Base-by-base conservation (phyloP, 2,888 invertebrate genomes). In the Cyclophora punctaria region DNA sequence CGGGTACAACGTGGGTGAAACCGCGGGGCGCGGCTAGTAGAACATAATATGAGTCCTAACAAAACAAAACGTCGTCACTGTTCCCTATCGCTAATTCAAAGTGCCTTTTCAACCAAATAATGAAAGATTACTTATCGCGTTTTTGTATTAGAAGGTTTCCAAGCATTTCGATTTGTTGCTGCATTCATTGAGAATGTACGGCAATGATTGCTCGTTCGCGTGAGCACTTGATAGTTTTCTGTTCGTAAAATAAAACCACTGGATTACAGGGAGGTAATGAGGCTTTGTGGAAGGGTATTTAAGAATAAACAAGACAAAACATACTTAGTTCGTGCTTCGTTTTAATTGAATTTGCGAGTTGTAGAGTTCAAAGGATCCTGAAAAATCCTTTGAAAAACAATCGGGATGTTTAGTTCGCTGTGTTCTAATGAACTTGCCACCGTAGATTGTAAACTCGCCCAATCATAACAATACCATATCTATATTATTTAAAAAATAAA, bases 161-260 rank as follows among this genome's bases (percentile, higher is more conserved):
- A 48, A 56, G 55, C 48, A 69, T 76, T 81, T 80, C 73, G 78
- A 81, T 83, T 81, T 73, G 75, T 73, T 78, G 79, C 80, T 78
- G 79, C 80, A 78, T 78, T 78, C 71, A 75, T 69, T 63, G 64
- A 62, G 65, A 68, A 70, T 73, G 71, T 74, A 71, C 67, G 62
- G 69, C 67, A 66, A 63, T 85, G 82, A 86, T 86, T 79, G 71
- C 82, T 54, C 49, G 78, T 78, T 86, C 75, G 86, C 86, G 85
- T 85, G 85, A 66, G 59, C 49, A 51, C 53, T 56, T 74, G 70
- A 75, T 81, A 77, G 77, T 77, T 78, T 69, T 69, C 66, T 75
- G 61, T 67, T 65, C 61, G 63, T 68, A 71, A 74, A 75, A 76
- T 66, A 66, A 69, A 69, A 69, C 70, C 60, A 48, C 51, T 20